Conservation (phyloP, 2,113 vertebrate genomes). For the Lophius piscatorius region DNA sequence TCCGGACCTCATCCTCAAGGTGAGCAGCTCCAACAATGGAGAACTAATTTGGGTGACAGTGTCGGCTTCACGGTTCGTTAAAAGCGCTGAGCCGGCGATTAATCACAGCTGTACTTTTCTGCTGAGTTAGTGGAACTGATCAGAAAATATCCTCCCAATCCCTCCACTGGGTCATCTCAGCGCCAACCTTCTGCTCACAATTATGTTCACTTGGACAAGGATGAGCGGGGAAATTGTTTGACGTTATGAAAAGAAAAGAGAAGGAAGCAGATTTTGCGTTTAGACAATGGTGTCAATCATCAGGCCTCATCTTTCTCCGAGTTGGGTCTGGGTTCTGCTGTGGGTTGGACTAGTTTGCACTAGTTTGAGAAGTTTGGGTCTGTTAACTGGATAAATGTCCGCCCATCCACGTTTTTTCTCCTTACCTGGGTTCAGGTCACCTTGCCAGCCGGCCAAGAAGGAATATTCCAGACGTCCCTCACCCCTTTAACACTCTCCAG, state of each 20-base stretch:
- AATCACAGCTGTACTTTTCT: constrained; percentile 34
- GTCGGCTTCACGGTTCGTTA: constrained; percentile 22
- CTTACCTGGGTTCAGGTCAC: no score
- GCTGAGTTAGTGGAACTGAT: constrained; percentile 42
- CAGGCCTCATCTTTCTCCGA: neutral
- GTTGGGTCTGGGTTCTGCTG: no score
- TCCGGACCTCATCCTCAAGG: constrained; percentile 12
- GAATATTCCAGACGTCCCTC: no score
- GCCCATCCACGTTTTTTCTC: no score
- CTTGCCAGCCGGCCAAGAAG: no score
- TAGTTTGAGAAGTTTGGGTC: no score
- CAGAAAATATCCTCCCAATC: constrained; percentile 33
- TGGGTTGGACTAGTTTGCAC: no score
- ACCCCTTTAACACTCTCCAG: no score
- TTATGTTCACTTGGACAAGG: constrained; percentile 23
- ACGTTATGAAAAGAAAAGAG: constrained; percentile 30
- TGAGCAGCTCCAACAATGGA: constrained; percentile 1
- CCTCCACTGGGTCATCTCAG: constrained; percentile 24
- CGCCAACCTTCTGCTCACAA: constrained; percentile 47
- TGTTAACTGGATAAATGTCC: no score
- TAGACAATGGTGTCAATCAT: constrained; percentile 5
- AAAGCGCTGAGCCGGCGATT: constrained; percentile 31
- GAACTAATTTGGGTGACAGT: constrained; percentile 13
- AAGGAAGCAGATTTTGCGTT: neutral
- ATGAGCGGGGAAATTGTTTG: constrained; percentile 17